Percentiles rank a stretch among this genome's conserved stretches.
These are phyloP conservation scores for Ormyrus labotus DNA, from an alignment of 2,888 invertebrate species.

Conservation along the genomic window DNA sequence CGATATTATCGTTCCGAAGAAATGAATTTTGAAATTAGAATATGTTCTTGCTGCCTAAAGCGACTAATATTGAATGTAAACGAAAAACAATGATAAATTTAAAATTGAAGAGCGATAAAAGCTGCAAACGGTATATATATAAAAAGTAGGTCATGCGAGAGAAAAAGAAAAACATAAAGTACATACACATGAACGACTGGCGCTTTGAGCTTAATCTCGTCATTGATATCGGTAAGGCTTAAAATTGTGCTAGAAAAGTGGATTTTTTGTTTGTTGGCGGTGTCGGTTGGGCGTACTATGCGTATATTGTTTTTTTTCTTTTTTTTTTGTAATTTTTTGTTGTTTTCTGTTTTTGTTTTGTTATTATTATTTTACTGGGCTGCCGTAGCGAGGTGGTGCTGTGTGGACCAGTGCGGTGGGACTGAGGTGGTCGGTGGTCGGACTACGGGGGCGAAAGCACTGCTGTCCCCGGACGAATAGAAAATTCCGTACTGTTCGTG, in stretches of 20 bases:
- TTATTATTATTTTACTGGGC: conserved; percentile 76
- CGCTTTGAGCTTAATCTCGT: conserved; percentile 35
- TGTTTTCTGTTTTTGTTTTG: conserved; percentile 27
- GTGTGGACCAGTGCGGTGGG: conserved; percentile 78
- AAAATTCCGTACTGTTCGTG: conserved; percentile 76
- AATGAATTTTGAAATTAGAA: background rate
- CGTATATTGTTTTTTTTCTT: conserved; percentile 22
- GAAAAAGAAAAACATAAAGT: conserved; percentile 52
- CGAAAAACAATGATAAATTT: background rate
- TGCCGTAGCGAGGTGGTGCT: conserved; percentile 80
- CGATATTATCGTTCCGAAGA: background rate
- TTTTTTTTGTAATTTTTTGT: conserved; percentile 26
- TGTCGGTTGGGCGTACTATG: conserved; percentile 29
- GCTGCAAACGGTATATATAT: conserved; percentile 31
- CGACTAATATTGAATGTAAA: background rate
- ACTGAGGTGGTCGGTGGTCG: conserved; percentile 76
- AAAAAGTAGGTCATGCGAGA: conserved; percentile 33
- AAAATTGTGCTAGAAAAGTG: conserved; percentile 35
- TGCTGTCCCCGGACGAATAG: conserved; percentile 76
- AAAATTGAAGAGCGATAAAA: conserved; percentile 26
- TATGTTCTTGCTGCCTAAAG: background rate
- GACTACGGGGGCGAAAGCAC: conserved; percentile 80
- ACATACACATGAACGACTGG: conserved; percentile 55
- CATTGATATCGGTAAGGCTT: conserved; percentile 42
- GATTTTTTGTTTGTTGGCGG: conserved; percentile 15